These are phyloP conservation scores for Tokudaia tokunoshimensis DNA, from an alignment of 2,797 vertebrate species.

Conservation along the genomic window DNA sequence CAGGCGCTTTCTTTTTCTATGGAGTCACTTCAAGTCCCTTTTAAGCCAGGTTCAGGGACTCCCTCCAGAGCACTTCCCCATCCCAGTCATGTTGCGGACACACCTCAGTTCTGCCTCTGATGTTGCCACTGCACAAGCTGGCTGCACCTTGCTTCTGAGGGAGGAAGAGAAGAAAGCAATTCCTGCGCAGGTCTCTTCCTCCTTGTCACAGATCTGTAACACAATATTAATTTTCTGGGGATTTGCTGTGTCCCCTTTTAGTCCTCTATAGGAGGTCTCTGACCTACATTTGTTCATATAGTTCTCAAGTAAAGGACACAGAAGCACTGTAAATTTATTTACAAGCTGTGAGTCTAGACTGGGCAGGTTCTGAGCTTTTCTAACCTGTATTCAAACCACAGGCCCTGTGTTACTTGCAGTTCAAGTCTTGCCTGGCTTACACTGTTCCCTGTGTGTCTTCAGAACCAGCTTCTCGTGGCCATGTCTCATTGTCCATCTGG, in stretches of 20 bases:
- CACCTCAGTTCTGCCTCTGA: neutral
- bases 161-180: neutral
- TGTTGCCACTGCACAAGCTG: fast-evolving
- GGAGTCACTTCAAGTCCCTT: neutral
- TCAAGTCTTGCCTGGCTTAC: neutral
- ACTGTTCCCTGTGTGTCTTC: too few species aligned
- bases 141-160: neutral
- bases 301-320: neutral
- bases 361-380: neutral
- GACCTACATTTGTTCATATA: neutral
- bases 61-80: too few species aligned
- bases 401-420: neutral
- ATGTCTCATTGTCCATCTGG: neutral
- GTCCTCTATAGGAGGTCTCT: neutral
- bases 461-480: neutral
- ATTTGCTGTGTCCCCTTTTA: neutral
- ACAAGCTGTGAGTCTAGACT: neutral
- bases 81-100: too few species aligned
- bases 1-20: neutral
- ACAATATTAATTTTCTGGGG: neutral
- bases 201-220: neutral
- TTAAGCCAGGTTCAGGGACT: neutral
- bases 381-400: neutral
- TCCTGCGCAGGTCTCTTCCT: too few species aligned
- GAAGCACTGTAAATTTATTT: neutral